These are phyloP conservation scores for Eulemur rubriventer DNA, from an alignment of 2,797 vertebrate genomes.

Conservation along the genomic window DNA sequence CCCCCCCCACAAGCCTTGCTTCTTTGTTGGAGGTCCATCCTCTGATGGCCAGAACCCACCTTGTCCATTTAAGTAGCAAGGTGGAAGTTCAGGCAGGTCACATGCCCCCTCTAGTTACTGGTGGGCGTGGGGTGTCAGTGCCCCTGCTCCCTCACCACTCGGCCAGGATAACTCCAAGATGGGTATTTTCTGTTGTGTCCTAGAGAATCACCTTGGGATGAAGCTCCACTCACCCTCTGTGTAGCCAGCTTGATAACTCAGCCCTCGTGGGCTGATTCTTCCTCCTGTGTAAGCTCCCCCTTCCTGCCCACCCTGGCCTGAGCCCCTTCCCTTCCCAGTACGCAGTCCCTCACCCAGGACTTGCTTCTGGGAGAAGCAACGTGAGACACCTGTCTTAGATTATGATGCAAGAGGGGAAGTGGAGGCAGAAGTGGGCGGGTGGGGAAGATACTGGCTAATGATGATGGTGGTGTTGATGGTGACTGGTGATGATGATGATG, in stretches of 20 bases:
- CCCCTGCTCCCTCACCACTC: background rate
- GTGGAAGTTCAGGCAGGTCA: background rate
- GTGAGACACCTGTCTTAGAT: no score
- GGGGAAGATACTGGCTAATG: background rate
- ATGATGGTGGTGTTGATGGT: no score
- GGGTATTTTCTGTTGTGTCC: no score
- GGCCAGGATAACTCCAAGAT: no score
- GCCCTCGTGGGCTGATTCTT: fast-evolving
- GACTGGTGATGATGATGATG: no score
- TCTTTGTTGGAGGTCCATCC: background rate
- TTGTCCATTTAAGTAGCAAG: background rate
- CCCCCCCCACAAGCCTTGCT: background rate
- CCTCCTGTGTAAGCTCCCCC: no score
- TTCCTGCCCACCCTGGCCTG: fast-evolving
- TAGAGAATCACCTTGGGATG: background rate
- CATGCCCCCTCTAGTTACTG: no score
- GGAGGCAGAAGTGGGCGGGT: background rate
- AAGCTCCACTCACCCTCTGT: background rate
- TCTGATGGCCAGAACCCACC: background rate
- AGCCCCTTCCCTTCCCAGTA: background rate
- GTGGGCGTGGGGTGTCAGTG: fast-evolving
- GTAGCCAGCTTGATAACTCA: background rate
- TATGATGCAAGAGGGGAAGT: background rate
- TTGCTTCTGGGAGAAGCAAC: background rate
- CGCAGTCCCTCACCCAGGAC: no score